Percentiles rank a stretch among this genome's conserved stretches.
These are phyloP conservation scores for Litocranius walleri DNA, from an alignment of 2,113 vertebrate genomes.

Conservation along the genomic window DNA sequence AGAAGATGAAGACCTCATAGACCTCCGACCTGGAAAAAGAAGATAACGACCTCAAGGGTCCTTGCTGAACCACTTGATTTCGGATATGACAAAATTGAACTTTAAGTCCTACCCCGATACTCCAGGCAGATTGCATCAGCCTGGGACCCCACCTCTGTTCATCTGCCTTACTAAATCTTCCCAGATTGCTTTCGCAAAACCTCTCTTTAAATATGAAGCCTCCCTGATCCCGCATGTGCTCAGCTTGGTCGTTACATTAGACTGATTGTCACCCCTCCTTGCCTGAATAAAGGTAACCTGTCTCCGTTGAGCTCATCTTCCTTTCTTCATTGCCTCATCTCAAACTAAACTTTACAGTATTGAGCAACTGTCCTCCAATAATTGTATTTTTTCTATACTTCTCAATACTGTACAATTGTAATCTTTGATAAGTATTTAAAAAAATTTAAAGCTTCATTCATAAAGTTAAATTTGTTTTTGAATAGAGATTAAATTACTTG, in stretches of 20 bases:
- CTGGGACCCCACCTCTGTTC: neutral
- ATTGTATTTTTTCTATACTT: neutral
- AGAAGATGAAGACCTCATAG: neutral
- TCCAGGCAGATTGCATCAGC: neutral
- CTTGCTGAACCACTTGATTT: neutral
- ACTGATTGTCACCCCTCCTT: neutral
- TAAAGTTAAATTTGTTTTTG: neutral
- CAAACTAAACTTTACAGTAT: neutral
- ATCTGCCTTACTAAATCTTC: neutral
- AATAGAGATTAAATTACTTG: neutral
- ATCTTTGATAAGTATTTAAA: neutral
- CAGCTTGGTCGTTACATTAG: neutral
- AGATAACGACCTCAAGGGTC: neutral
- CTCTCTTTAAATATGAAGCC: neutral
- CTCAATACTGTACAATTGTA: neutral
- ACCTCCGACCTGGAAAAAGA: neutral
- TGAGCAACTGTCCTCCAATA: neutral
- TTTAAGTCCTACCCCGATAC: neutral
- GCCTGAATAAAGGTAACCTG: neutral
- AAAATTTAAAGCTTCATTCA: neutral
- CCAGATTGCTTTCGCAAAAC: accelerated
- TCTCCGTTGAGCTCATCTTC: accelerated
- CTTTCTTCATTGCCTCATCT: neutral
- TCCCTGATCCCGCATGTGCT: neutral
- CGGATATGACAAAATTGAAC: neutral